A percentile compares a stretch with the other conserved stretches of the same genome.
Conservation (phyloP, 2,113 vertebrate species). For the Hypomesus transpacificus region DNA sequence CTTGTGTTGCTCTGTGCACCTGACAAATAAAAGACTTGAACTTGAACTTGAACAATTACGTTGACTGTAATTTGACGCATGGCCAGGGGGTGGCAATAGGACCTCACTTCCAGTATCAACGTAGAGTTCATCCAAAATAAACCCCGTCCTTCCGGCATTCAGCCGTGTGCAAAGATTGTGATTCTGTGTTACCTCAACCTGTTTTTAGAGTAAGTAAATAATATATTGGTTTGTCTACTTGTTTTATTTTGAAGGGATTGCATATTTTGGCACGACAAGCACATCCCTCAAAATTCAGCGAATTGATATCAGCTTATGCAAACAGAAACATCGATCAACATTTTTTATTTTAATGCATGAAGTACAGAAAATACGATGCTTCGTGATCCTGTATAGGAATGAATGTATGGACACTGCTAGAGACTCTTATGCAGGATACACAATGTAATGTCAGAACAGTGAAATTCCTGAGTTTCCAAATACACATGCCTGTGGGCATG, state of each 20-base stretch:
- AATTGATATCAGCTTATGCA: background rate
- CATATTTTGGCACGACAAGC: background rate
- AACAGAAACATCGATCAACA: background rate
- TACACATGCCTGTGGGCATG: constrained; percentile 61
- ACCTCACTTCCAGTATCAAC: background rate
- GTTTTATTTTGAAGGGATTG: background rate
- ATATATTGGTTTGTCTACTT: constrained; percentile 22
- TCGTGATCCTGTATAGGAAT: background rate
- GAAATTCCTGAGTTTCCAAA: constrained; percentile 61
- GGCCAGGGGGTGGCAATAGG: constrained; percentile 43
- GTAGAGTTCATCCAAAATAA: no score
- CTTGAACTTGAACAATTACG: no score
- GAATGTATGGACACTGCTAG: background rate
- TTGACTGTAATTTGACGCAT: background rate
- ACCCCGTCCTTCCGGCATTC: no score
- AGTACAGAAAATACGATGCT: background rate
- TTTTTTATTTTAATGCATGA: background rate
- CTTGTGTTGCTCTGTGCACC: no score
- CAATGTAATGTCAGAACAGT: constrained; percentile 34
- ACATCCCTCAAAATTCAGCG: background rate
- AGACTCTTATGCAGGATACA: constrained; percentile 29
- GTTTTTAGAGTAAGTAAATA: background rate
- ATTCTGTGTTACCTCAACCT: no score
- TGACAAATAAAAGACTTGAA: no score
- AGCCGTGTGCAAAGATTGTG: no score